Conservation (phyloP, 2,113 vertebrate species). For the Ranitomeya imitator region DNA sequence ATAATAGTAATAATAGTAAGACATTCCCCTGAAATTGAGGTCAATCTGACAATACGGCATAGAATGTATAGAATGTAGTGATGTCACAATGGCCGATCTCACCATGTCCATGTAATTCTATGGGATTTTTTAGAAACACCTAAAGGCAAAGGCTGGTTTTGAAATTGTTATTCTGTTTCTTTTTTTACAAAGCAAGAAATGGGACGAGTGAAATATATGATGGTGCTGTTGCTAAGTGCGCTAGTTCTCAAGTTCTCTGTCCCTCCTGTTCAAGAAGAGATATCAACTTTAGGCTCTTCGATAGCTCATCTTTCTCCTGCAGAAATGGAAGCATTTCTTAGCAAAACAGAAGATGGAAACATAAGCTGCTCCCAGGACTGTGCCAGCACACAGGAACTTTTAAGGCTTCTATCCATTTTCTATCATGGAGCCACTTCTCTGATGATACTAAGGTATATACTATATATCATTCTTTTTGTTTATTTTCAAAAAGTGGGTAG, state of each 20-base stretch:
- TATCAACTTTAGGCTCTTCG: neutral
- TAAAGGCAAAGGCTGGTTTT: neutral
- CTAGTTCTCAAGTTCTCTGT: neutral
- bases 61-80: neutral
- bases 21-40: too few relatives aligned
- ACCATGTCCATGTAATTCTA: neutral
- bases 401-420: neutral
- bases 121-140: neutral
- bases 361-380: neutral
- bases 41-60: neutral
- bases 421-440: neutral
- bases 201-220: neutral
- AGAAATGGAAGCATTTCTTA: neutral
- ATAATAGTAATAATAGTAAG: too few relatives aligned
- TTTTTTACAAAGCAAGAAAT: neutral
- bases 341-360: neutral
- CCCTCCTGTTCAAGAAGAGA: neutral
- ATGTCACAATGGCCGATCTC: neutral
- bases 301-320: neutral
- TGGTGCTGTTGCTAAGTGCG: neutral
- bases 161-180: neutral
- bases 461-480: too few relatives aligned
- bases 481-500: too few relatives aligned
- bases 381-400: neutral
- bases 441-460: neutral